These are phyloP conservation scores for Argynnis bischoffii DNA, from an alignment of 2,888 invertebrate genomes.

Conservation along the genomic window DNA sequence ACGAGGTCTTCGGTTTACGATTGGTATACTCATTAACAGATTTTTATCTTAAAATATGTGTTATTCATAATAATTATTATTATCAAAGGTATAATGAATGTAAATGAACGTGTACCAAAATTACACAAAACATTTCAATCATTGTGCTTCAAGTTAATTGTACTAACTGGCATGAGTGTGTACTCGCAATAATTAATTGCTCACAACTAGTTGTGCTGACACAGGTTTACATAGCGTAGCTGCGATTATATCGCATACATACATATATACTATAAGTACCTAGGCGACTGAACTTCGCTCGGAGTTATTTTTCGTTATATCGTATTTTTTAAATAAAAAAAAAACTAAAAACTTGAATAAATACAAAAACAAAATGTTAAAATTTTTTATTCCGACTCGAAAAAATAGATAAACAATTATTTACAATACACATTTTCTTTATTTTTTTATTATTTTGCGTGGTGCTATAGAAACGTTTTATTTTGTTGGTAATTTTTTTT, in stretches of 20 bases:
- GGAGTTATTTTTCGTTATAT: too few species aligned
- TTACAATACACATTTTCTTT: background rate
- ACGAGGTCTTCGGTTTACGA: background rate
- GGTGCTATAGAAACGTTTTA: too few species aligned
- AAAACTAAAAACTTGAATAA: too few species aligned
- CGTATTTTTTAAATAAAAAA: too few species aligned
- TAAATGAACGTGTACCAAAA: constrained; percentile 17
- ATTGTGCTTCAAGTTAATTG: constrained; percentile 24
- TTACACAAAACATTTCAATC: constrained; percentile 23
- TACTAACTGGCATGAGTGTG: constrained; percentile 27
- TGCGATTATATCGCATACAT: background rate
- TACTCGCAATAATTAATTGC: constrained; percentile 30
- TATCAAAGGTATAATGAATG: constrained; percentile 16
- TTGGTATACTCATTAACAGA: background rate
- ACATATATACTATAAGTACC: too few species aligned
- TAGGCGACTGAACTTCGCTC: too few species aligned
- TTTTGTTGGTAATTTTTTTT: too few species aligned
- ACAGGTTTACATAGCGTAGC: constrained; percentile 7
- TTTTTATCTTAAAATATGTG: constrained; percentile 6
- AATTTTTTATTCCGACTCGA: too few species aligned
- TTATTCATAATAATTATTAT: constrained; percentile 22
- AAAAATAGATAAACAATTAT: too few species aligned
- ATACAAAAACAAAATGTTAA: too few species aligned
- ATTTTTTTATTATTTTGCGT: too few species aligned
- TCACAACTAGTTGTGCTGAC: constrained; percentile 7